Base-by-base conservation (phyloP, 2,888 invertebrate genomes). In the Tuberolachnus salignus region DNA sequence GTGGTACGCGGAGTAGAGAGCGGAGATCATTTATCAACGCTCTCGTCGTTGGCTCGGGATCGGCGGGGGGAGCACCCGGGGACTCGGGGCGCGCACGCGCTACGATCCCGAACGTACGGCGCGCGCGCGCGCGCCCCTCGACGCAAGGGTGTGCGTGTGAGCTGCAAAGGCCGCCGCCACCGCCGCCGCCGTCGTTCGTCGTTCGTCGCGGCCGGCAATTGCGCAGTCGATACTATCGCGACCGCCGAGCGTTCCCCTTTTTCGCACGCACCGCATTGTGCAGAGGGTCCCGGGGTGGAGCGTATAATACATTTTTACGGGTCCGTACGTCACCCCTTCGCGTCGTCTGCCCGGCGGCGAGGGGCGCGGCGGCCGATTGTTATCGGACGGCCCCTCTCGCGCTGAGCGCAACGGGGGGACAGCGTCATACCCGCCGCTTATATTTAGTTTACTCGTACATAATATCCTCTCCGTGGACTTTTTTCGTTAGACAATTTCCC, bases 321-420 rank as follows among this genome's bases (percentile, higher is more conserved):
- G 21, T 61, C 51, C 57, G 10, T 10, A 23, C 44, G 46, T 66
- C 75, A 67, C 69, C 69, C 78, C 59, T 69, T 78, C 59, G 57
- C 51, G 42, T 23, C 10, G 19, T 11, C 49, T 13, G 34, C 42
- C 42, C 19, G 46, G 46, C 49, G 49, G 46, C 8, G 53, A 9
- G 46, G 74, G 64, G 64, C 74, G 66, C 42, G 64, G 64, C 64
- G 63, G 16, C 26, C 57, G 78, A 78, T 78, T 49, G 26, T 78
- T 78, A 78, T 78, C 78, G 78, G 75, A 69, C 69, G 59, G 78
- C 69, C 74, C 74, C 63, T 70, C 71, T 26, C 72, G 57, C 26
- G 44, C 16, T 19, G 63, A 3, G 11, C 21, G 57, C 9, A 14
- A 1, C 10, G 6, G 11, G 34, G 34, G 53, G 23, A 53, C 26